Percentiles rank a stretch among this genome's conserved stretches.
These are phyloP conservation scores for Cataglyphis livida DNA, from an alignment of 2,888 invertebrate species.

Conservation along the genomic window DNA sequence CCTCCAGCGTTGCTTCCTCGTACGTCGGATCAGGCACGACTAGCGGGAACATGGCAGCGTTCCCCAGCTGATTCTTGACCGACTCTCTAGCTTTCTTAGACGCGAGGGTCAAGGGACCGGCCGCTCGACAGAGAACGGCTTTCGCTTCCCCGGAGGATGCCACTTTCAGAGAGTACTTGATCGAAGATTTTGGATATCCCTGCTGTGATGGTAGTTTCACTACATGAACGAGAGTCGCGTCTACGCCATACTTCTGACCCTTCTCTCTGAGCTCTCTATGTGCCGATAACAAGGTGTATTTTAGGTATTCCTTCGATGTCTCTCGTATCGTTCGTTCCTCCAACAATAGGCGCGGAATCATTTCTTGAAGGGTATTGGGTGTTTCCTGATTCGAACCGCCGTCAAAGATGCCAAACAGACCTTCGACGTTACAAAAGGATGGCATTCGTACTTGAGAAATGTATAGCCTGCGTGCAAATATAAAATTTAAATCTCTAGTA, in stretches of 20 bases:
- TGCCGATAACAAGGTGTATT: slow-evolving; percentile 93
- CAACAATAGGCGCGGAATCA: slow-evolving; percentile 92
- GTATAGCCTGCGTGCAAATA: slow-evolving; percentile 86
- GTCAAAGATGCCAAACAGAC: slow-evolving; percentile 94
- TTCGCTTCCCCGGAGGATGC: slow-evolving; percentile 92
- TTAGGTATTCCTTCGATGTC: slow-evolving; percentile 93
- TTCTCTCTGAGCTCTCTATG: slow-evolving; percentile 92
- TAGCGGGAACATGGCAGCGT: slow-evolving; percentile 89
- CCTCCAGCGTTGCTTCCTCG: slow-evolving; percentile 90
- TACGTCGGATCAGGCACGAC: slow-evolving; percentile 92
- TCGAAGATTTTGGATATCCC: slow-evolving; percentile 88
- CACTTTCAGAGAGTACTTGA: slow-evolving; percentile 90
- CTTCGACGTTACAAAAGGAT: slow-evolving; percentile 93
- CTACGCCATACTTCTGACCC: slow-evolving; percentile 91
- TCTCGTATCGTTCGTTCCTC: slow-evolving; percentile 94
- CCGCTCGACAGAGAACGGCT: slow-evolving; percentile 91
- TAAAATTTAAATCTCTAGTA: background rate
- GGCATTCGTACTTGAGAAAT: slow-evolving; percentile 92
- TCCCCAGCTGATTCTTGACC: slow-evolving; percentile 88
- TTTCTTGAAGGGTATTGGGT: slow-evolving; percentile 90
- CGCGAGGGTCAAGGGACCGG: slow-evolving; percentile 89
- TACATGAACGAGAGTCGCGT: slow-evolving; percentile 91
- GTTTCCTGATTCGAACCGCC: slow-evolving; percentile 91
- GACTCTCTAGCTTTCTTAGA: slow-evolving; percentile 84
- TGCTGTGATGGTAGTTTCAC: slow-evolving; percentile 88